Evolutionary conservation across 2,888 invertebrate species (phyloP).

Genomic region (Netelia virgata): DNA sequence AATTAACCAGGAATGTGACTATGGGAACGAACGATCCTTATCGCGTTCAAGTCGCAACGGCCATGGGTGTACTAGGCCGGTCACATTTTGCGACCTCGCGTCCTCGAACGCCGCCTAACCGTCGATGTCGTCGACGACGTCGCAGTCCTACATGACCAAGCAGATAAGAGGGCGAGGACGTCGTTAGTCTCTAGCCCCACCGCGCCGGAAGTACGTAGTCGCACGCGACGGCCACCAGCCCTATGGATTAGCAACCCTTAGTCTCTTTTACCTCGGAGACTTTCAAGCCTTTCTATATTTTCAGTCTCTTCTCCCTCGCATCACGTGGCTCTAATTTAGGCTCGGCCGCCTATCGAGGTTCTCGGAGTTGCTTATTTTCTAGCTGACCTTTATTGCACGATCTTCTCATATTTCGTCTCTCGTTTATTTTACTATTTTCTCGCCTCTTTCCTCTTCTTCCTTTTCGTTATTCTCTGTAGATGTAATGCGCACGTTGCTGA

Average conservation of each 20-base stretch:
- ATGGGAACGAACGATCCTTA: slow-evolving; percentile 69
- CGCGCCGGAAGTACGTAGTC: slow-evolving; percentile 81
- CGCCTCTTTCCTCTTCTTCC: background rate
- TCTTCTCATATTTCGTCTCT: background rate
- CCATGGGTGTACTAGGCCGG: slow-evolving; percentile 32
- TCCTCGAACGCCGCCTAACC: slow-evolving; percentile 68
- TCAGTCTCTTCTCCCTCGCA: slow-evolving; percentile 5
- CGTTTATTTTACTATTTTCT: background rate
- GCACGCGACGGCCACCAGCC: slow-evolving; percentile 80
- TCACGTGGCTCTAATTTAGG: slow-evolving; percentile 3
- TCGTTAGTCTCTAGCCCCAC: slow-evolving; percentile 81
- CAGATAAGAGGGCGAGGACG: slow-evolving; percentile 83
- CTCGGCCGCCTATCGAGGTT: slow-evolving; percentile 9
- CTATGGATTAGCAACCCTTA: slow-evolving; percentile 78
- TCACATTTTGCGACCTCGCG: slow-evolving; percentile 72
- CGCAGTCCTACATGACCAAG: slow-evolving; percentile 78
- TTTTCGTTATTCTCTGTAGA: no score
- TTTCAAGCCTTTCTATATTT: slow-evolving; percentile 29
- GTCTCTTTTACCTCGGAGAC: slow-evolving; percentile 60
- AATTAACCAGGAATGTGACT: slow-evolving; percentile 82
- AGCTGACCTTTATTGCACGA: background rate
- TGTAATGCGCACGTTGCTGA: no score
- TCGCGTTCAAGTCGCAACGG: slow-evolving; percentile 42
- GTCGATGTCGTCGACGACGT: slow-evolving; percentile 54
- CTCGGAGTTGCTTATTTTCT: background rate